Evolutionary conservation across 2,888 invertebrate species (phyloP).

Genomic region (Lampropteryx suffumata): DNA sequence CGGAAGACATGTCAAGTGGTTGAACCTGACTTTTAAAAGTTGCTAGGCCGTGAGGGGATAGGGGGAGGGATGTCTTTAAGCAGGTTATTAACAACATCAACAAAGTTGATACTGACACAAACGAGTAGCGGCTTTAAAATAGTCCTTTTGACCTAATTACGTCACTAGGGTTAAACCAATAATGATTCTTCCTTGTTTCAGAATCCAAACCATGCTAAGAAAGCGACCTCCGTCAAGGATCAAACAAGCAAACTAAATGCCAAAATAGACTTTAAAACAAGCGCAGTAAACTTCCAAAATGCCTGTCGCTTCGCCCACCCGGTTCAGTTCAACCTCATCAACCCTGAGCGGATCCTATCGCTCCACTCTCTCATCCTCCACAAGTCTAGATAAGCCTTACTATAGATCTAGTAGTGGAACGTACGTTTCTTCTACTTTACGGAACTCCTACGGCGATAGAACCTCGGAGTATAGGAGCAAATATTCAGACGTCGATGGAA

Average conservation of each 20-base stretch:
- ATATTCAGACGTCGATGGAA: conserved; percentile 70
- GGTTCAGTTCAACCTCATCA: conserved; percentile 69
- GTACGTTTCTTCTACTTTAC: conserved; percentile 61
- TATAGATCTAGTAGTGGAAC: conserved; percentile 72
- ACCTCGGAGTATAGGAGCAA: conserved; percentile 67
- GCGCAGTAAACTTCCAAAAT: conserved; percentile 51
- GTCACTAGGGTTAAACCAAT: too few relatives aligned
- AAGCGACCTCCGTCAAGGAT: conserved; percentile 65
- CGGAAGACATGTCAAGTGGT: too few relatives aligned
- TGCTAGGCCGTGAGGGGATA: too few relatives aligned
- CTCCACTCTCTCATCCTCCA: conserved; percentile 69
- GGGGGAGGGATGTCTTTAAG: too few relatives aligned
- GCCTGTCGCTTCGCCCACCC: conserved; percentile 84
- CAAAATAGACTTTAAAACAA: not conserved
- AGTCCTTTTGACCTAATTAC: too few relatives aligned
- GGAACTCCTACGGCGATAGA: conserved; percentile 60
- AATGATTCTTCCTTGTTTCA: conserved; percentile 41
- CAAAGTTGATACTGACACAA: too few relatives aligned
- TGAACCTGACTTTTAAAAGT: too few relatives aligned
- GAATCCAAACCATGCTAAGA: conserved; percentile 63
- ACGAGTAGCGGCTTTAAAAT: too few relatives aligned
- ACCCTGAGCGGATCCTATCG: conserved; percentile 76
- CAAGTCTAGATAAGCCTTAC: conserved; percentile 81
- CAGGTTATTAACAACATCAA: too few relatives aligned
- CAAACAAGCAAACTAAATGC: conserved; percentile 43